Base-by-base conservation (phyloP, 2,797 vertebrate species). In the Sebastes variabilis region DNA sequence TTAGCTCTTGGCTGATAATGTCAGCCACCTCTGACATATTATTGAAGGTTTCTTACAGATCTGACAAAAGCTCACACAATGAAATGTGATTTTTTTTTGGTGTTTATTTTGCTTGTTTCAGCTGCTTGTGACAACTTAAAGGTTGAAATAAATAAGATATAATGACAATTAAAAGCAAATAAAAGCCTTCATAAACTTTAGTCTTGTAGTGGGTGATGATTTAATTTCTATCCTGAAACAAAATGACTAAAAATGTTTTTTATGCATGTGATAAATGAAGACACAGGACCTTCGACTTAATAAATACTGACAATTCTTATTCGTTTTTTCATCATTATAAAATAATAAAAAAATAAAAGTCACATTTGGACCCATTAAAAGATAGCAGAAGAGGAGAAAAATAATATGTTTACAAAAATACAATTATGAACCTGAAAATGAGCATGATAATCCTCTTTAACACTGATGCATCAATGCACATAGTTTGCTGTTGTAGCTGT, bases 21-120 rank as follows among this genome's bases (percentile, higher is more conserved):
- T 76, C 58, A 42, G 61, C 66, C 66, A 49, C 49, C 72, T 69
- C 67, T 66, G 69, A 79, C 46, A 68, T 20, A 25, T n/a, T 24
- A 29, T n/a, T 46, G 66, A 75, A 22, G 18, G 25, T 36, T 54
- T 65, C 14, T 49, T 20, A 36, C 5, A 3, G 34, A 73, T 65
- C 46, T 54, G 7, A 7, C n/a, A 29, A 5, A 72, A 27, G 22
- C 42, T 16, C 20, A 29, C n/a, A 20, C 3, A 29, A 7, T 55
- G 32, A n/a, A 11, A 1, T 25, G 4, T 6, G 2, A 46, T 46
- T 46, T 46, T 18, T 46, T 46, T 46, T 36, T 34, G 2, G 29
- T 36, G 16, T 29, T 25, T 3, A 42, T 54, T 74, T 61, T 4
- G 3, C 14, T 68, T 27, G 4, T 55, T 75, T 59, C n/a, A 20